Evolutionary conservation across 2,797 vertebrate species (phyloP).

Genomic region (Dromococcyx pavoninus): DNA sequence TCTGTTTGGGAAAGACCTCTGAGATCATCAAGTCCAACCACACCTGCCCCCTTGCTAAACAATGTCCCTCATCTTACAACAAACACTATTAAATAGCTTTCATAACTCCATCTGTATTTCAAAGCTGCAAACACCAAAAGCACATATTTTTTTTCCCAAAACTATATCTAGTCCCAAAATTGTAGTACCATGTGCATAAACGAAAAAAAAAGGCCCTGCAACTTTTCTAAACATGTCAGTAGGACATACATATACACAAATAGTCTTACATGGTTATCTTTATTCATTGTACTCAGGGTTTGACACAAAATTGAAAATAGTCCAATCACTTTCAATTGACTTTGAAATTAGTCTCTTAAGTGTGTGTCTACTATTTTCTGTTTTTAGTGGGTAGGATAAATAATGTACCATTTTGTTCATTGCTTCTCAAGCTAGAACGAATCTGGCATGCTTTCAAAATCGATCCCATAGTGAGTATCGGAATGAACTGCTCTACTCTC

Average conservation of each 20-base stretch:
- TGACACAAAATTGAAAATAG: background rate
- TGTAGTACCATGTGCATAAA: background rate
- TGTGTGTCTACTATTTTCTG: background rate
- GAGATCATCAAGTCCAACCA: too few species aligned
- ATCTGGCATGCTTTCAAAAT: slow-evolving; percentile 17
- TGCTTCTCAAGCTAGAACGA: background rate
- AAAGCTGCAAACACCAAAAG: background rate
- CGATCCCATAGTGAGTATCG: background rate
- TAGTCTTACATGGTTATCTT: background rate
- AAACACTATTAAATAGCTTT: background rate
- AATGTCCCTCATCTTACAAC: background rate
- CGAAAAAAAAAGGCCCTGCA: background rate
- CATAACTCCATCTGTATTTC: background rate
- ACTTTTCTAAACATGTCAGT: background rate
- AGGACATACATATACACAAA: background rate
- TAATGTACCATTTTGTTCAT: background rate
- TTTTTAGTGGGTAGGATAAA: background rate
- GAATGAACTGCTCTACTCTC: background rate
- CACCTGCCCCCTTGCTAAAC: too few species aligned
- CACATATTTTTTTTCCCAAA: background rate
- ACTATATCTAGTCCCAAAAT: background rate
- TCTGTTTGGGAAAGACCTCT: too few species aligned
- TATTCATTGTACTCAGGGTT: background rate
- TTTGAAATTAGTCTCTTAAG: background rate
- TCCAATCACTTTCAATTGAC: background rate